These are phyloP conservation scores for Plectropomus leopardus DNA, from an alignment of 2,113 vertebrate species.

Conservation along the genomic window DNA sequence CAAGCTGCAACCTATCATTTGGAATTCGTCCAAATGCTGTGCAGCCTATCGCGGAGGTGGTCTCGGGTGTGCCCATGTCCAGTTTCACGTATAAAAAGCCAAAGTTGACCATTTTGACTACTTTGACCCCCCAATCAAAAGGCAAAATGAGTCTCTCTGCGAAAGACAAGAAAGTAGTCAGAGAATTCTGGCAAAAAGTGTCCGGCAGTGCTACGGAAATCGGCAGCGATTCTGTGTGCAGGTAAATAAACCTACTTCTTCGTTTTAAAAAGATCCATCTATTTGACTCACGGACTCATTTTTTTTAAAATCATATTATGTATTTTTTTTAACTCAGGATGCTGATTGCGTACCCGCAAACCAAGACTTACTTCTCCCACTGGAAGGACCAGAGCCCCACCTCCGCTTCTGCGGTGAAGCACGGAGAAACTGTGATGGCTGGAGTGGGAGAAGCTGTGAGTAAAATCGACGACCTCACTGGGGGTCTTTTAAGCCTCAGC, in stretches of 20 bases:
- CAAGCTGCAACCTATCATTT: too few relatives aligned
- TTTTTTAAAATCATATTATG: too few relatives aligned
- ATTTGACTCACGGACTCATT: too few relatives aligned
- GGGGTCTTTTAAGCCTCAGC: slow-evolving; percentile 84
- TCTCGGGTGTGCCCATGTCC: not conserved
- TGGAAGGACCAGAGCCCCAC: slow-evolving; percentile 79
- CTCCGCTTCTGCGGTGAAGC: slow-evolving; percentile 79
- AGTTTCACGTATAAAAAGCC: not conserved
- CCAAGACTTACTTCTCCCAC: slow-evolving; percentile 93
- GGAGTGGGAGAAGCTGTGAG: slow-evolving; percentile 79
- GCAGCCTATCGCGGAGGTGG: not conserved
- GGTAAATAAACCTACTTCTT: not conserved
- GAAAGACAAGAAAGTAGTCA: not conserved
- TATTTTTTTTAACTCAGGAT: slow-evolving; percentile 72
- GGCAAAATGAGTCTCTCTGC: not conserved
- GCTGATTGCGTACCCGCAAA: slow-evolving; percentile 82
- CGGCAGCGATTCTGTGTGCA: not conserved
- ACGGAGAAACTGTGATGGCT: slow-evolving; percentile 81
- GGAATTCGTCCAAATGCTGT: too few relatives aligned
- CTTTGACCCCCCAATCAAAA: not conserved
- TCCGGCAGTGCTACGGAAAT: not conserved
- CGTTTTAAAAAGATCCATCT: too few relatives aligned
- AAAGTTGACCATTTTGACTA: too few relatives aligned
- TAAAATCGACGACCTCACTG: slow-evolving; percentile 84
- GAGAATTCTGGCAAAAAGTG: not conserved